Base-by-base conservation (phyloP, 1,140 invertebrate species). In the Brachionus asplanchnoidis region DNA sequence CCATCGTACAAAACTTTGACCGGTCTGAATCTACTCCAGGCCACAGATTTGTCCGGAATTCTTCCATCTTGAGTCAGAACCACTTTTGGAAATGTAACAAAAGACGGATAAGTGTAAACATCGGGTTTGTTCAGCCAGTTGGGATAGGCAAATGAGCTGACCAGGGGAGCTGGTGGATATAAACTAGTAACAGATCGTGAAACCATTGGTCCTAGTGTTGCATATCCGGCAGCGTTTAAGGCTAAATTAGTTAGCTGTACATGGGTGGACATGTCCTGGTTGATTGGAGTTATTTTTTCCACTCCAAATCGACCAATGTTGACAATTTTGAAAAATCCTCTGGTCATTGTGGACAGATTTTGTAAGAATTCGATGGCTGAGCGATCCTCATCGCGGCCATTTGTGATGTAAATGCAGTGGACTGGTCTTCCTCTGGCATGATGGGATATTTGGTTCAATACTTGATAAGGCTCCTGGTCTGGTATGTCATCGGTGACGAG, bases 401-500 rank as follows among this genome's bases (percentile, higher is more conserved):
- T 85, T 56, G 86, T 85, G 0, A 90, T 68, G 75, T 89, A 90
- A 20, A 89, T 88, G 82, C 88, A 89, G 85, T 90, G 89, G 17
- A 89, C 84, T 0, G 88, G 87, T 12, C 88, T 85, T 42, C 86
- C 86, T 17, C 85, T 73, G 17, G 86, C 83, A 3, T 86, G 86
- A 42, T 85, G 85, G 14, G 85, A 86, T 40, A 89, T 87, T 20
- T 87, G 83, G 82, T 90, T 89, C 7, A 90, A 75, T 86, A 89
- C 88, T 26, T 88, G 88, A 32, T 87, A 86, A 11, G 88, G 87
- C 84, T 88, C 86, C 83, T 89, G 88, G 80, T 90, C 89, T 12
- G 89, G 88, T n/a, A 89, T 84, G 9, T 89, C 88, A 85, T 89
- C 89, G 2, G 89, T 89, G 4, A 90, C 87, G 12, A 90, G 85